These are phyloP conservation scores for Tenthredo livida DNA, from an alignment of 2,888 invertebrate genomes.

Conservation along the genomic window DNA sequence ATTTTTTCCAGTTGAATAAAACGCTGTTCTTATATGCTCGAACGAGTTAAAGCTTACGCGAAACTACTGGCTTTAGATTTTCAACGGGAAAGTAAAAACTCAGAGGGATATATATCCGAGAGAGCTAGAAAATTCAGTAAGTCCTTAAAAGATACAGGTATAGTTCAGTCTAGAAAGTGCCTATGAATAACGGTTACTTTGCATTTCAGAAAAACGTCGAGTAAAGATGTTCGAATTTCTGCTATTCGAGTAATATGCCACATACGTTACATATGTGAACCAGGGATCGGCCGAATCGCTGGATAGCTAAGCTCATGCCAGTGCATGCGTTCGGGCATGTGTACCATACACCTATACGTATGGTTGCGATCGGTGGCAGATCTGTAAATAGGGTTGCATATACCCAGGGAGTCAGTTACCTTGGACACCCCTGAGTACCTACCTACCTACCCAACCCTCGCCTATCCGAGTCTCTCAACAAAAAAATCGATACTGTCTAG, in stretches of 20 bases:
- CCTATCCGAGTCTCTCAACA: slow-evolving; percentile 28
- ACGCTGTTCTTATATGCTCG: background rate
- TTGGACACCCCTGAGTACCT: slow-evolving; percentile 43
- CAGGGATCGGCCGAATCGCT: background rate
- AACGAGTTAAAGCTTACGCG: slow-evolving; percentile 5
- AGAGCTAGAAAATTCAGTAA: background rate
- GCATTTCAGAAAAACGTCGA: slow-evolving; percentile 29
- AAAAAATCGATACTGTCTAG: slow-evolving; percentile 47
- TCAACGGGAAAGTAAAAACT: background rate
- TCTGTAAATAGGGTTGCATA: slow-evolving; percentile 50
- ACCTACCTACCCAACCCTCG: slow-evolving; percentile 26
- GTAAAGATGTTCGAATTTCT: slow-evolving; percentile 3
- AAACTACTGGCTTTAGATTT: slow-evolving; percentile 41
- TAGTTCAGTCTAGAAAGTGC: background rate
- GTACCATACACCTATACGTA: slow-evolving; percentile 4
- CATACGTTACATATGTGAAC: background rate
- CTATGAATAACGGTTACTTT: slow-evolving; percentile 32
- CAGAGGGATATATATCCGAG: background rate
- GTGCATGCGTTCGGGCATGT: slow-evolving; percentile 23
- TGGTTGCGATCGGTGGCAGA: slow-evolving; percentile 30
- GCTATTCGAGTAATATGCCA: slow-evolving; percentile 8
- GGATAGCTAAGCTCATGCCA: slow-evolving; percentile 14
- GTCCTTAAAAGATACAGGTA: slow-evolving; percentile 20
- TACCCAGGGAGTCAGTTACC: slow-evolving; percentile 8
- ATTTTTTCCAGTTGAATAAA: slow-evolving; percentile 41